Evolutionary conservation across 2,797 vertebrate genomes (phyloP), one percentile per base, ranked within the genome.

Genomic region (Melanogrammus aeglefinus): DNA sequence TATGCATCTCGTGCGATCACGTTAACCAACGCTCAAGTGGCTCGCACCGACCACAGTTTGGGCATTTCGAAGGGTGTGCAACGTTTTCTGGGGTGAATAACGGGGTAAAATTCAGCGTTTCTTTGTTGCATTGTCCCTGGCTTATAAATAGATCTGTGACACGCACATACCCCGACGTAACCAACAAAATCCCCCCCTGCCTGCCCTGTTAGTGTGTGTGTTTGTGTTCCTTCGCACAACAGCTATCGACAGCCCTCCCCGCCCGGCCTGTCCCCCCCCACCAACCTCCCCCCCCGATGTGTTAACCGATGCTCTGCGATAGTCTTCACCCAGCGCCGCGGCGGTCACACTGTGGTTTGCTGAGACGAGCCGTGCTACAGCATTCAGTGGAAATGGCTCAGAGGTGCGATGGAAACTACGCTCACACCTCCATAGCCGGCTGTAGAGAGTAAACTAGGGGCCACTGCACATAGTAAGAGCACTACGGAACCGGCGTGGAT

Each of bases 281-380:
- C 66, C 81, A n/a, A n/a, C 74, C 79, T 16, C 73, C 57, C 79
- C 24, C 2, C 57, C 79, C 24, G 2, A 47, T 47, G 16, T 57
- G 47, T 4, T 6, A 18, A 57, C 47, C 16, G 16, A 57, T 4
- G 47, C 18, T 63, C 6, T 63, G 57, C 7, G 21, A 36, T 81
- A 72, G 82, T 86, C 80, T 87, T 85, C 90, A 91, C 92, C 91
- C 92, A 90, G 80, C 3, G 31, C 31, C 3, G 3, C 31, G 31
- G 31, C 90, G 88, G 92, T 91, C 91, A 90, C 91, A 87, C 74
- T 91, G 91, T 90, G 92, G 91, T 92, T 92, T 75, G 81, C 87
- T 87, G 82, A 72, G 77, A 81, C n/a, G 57, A 24, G n/a, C n/a
- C 1, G n/a, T 9, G 57, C 21, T 6, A n/a, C 7, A n/a, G 21